These are phyloP conservation scores for Oceanodroma leucorhoa DNA, from an alignment of 2,797 vertebrate genomes.

Conservation along the genomic window DNA sequence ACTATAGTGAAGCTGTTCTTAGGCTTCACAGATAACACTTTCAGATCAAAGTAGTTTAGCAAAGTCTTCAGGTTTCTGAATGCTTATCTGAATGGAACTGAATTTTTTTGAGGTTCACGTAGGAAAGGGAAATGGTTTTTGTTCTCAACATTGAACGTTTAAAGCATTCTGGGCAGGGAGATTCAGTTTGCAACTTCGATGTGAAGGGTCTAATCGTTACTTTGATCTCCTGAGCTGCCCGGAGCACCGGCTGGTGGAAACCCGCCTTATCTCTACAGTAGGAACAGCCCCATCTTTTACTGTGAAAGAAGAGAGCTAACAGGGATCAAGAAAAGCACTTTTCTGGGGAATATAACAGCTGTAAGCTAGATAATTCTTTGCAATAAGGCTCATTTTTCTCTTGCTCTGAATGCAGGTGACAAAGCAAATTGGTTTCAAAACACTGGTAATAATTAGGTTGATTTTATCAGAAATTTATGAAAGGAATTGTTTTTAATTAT, in stretches of 20 bases:
- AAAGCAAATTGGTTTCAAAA: neutral
- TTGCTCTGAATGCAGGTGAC: neutral
- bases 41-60: neutral
- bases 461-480: neutral
- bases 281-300: neutral
- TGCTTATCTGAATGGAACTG: neutral
- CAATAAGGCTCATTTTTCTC: neutral
- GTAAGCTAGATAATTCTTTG: neutral
- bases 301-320: neutral
- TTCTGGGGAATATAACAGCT: neutral
- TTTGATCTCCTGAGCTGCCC: neutral
- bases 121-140: neutral
- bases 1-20: neutral
- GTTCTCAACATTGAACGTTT: fast-evolving
- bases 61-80: neutral
- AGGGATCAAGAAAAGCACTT: neutral
- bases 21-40: neutral
- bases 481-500: neutral
- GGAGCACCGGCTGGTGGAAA: neutral
- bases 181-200: neutral
- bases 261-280: neutral
- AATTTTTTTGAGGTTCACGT: neutral
- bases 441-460: neutral
- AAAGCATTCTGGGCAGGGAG: neutral
- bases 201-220: neutral